These are phyloP conservation scores for Artemisiospiza belli DNA, from an alignment of 2,113 vertebrate genomes.

Conservation along the genomic window DNA sequence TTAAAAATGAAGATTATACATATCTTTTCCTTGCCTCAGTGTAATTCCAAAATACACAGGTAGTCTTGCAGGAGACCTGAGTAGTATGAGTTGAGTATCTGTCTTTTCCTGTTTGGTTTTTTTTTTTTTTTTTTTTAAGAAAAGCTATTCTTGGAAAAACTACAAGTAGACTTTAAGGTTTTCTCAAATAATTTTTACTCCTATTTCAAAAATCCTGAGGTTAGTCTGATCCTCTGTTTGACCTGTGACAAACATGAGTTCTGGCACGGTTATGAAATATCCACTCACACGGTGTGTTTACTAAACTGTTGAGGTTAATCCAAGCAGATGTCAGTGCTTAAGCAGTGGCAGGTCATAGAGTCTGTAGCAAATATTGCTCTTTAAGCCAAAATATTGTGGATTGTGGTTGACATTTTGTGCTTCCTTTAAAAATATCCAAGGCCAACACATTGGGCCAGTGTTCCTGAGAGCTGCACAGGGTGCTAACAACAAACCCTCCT, in stretches of 20 bases:
- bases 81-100: neutral
- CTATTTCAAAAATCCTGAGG: constrained; percentile 8
- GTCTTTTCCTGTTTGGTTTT: neutral
- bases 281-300: constrained; percentile 46
- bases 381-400: constrained; percentile 34
- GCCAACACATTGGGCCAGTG: neutral
- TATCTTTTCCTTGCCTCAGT: neutral
- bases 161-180: neutral
- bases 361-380: neutral
- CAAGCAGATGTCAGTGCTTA: constrained; percentile 29
- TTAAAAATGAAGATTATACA: neutral
- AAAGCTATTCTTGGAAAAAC: constrained; percentile 14
- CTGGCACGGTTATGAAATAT: constrained; percentile 41
- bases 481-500: neutral
- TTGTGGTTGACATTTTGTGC: neutral
- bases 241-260: constrained; percentile 36
- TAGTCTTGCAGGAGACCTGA: neutral
- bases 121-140: neutral
- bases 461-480: neutral
- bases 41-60: neutral
- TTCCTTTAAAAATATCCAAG: neutral
- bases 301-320: constrained; percentile 40
- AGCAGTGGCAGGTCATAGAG: neutral
- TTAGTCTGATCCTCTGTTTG: constrained; percentile 35
- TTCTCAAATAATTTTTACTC: constrained; percentile 3